These are phyloP conservation scores for Cylas formicarius DNA, from an alignment of 1,140 invertebrate species.

Conservation along the genomic window DNA sequence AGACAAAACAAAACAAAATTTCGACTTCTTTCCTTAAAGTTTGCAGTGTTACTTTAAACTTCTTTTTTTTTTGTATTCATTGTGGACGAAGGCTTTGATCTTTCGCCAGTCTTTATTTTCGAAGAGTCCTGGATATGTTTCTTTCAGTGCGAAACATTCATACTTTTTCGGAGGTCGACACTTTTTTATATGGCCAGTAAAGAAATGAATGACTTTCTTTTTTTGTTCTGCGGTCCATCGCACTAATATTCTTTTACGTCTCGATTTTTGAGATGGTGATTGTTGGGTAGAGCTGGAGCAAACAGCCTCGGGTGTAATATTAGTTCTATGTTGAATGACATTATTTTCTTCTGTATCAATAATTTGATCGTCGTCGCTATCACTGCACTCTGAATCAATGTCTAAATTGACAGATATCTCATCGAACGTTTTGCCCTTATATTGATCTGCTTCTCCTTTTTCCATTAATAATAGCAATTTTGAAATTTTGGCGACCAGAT, in stretches of 20 bases:
- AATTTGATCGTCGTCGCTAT: not conserved
- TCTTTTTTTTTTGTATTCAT: too few relatives aligned
- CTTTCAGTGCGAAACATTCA: slow-evolving; percentile 21
- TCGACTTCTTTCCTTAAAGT: too few relatives aligned
- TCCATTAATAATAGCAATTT: slow-evolving; percentile 37
- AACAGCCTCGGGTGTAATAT: not conserved
- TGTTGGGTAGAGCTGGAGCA: not conserved
- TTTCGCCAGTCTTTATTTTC: slow-evolving; percentile 18
- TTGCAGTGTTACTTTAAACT: slow-evolving; percentile 6
- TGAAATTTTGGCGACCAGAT: slow-evolving; percentile 31
- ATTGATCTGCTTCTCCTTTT: slow-evolving; percentile 31
- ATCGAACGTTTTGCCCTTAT: slow-evolving; percentile 33
- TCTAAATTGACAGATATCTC: slow-evolving; percentile 35
- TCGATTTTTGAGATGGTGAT: not conserved
- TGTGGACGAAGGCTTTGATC: too few relatives aligned
- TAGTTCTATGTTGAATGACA: too few relatives aligned
- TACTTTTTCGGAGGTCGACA: slow-evolving; percentile 24
- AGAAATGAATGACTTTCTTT: slow-evolving; percentile 18
- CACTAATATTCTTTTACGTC: slow-evolving; percentile 3
- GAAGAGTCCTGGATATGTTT: slow-evolving; percentile 11
- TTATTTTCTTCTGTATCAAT: not conserved
- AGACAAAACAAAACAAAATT: too few relatives aligned
- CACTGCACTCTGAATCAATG: slow-evolving; percentile 8
- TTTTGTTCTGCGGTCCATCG: slow-evolving; percentile 26
- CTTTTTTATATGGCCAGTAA: slow-evolving; percentile 27